These are phyloP conservation scores for Eugnorisma glareosa DNA, from an alignment of 2,888 invertebrate species.

Conservation along the genomic window DNA sequence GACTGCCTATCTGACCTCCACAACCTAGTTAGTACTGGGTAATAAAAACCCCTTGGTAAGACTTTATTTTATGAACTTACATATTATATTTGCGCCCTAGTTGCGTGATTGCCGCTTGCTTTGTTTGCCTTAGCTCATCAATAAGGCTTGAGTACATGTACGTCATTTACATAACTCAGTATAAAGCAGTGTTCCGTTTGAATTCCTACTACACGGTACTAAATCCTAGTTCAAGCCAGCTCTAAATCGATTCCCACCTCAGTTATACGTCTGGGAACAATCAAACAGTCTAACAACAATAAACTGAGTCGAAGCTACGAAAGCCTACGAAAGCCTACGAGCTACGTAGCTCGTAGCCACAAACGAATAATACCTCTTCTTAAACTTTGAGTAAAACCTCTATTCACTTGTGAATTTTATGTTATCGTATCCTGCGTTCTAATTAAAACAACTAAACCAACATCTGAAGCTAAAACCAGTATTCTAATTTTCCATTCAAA, in stretches of 20 bases:
- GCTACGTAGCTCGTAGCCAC: conserved; percentile 22
- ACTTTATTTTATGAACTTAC: conserved; percentile 4
- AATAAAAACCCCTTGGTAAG: background rate
- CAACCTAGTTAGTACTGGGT: background rate
- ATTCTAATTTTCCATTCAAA: conserved; percentile 19
- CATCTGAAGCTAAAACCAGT: background rate
- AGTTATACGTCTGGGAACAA: conserved; percentile 38
- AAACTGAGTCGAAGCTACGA: conserved; percentile 27
- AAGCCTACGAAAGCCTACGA: conserved; percentile 15
- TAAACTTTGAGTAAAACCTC: conserved; percentile 12
- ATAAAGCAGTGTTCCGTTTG: conserved; percentile 17
- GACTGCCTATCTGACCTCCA: background rate
- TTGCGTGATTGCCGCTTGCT: conserved; percentile 37
- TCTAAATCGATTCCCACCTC: conserved; percentile 32
- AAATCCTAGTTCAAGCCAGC: conserved; percentile 22
- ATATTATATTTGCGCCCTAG: conserved; percentile 1
- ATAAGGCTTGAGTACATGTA: conserved; percentile 43
- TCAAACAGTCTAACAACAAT: conserved; percentile 36
- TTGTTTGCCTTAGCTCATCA: conserved; percentile 49
- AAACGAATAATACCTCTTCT: conserved; percentile 13
- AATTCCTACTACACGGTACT: conserved; percentile 31
- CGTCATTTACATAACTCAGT: conserved; percentile 33
- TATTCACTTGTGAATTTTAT: background rate
- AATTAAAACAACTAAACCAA: conserved; percentile 31
- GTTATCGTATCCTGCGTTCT: background rate